Evolutionary conservation across 2,888 invertebrate species (phyloP), one percentile per base, ranked within the genome.

Genomic region (Gastrophysa polygoni): DNA sequence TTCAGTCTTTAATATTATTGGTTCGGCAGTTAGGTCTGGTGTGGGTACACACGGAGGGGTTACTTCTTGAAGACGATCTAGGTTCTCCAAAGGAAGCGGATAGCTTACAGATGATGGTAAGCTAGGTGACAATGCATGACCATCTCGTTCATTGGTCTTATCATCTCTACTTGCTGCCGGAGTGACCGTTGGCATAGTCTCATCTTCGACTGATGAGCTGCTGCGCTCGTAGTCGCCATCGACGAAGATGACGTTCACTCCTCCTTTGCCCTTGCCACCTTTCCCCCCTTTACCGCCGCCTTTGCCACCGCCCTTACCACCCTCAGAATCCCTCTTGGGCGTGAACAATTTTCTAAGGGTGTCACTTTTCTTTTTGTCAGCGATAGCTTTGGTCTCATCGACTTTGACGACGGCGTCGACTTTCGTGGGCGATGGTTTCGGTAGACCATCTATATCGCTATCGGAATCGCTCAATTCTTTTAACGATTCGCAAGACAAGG

Each of bases 321-420:
- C 89, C 63, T 86, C 87, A 50, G 86, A 86, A 72, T 83, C 85
- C n/a, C 86, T 82, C 63, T 81, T 80, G 10, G 83, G 83, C 1
- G 84, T 85, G 75, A 90, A 89, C 55, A 90, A 81, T 73, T 88
- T 89, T 44, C 88, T 82, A 57, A 91, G 78, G 0, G 89, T 89
- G 72, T 86, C 88, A 71, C 84, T 89, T 77, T 90, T 91, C 80
- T 90, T 90, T 74, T 90, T 90, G 77, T 90, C 90, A 62, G 86
- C 84, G 1, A 86, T 84, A 10, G 83, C 78, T 54, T 85, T 85
- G n/a, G 82, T 82, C 73, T 80, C 71, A 75, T 85, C 70, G 62
- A 80, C 75, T 80, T 85, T 71, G 70, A 77, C 74, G 1, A 76
- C 73, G 50, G 77, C 76, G 50, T 75, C 75, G 1, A 73, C 66